These are phyloP conservation scores for Globicephala melas DNA, from an alignment of 2,113 vertebrate genomes.

Conservation along the genomic window DNA sequence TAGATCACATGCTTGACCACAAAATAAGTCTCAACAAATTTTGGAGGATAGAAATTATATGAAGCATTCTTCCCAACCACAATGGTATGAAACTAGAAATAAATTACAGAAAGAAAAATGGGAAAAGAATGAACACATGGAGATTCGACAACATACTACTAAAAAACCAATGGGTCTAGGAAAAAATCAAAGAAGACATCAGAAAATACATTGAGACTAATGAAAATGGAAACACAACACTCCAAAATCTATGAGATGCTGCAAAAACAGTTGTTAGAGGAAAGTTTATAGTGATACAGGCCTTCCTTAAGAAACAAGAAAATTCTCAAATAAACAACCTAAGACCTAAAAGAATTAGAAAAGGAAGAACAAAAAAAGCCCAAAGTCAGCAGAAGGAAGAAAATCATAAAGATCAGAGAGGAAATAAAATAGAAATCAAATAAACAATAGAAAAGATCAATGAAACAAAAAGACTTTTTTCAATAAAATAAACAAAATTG, in stretches of 20 bases:
- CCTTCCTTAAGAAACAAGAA: not conserved
- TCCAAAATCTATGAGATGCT: not conserved
- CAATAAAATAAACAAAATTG: not conserved
- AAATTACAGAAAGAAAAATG: not conserved
- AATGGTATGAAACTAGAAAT: not conserved
- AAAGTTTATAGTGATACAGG: not conserved
- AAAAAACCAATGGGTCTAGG: not conserved
- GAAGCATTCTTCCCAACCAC: not conserved
- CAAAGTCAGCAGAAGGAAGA: not conserved
- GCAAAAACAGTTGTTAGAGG: not conserved
- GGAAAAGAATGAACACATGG: not conserved
- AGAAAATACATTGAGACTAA: not conserved
- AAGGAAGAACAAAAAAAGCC: not conserved
- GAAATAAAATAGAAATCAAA: not conserved
- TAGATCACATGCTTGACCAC: not conserved
- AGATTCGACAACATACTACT: not conserved
- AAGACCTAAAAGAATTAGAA: not conserved
- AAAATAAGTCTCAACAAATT: not conserved
- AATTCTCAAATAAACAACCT: not conserved
- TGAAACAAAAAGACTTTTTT: not conserved
- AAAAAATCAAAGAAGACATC: not conserved
- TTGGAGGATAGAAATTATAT: not conserved
- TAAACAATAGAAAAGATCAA: not conserved
- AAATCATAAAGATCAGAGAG: not conserved
- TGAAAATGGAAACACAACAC: not conserved